Percentiles rank a stretch among this genome's conserved stretches.
phyloP scores from a whole-genome alignment of 2,113 vertebrate species.

The Acanthisitta chloris region DNA sequence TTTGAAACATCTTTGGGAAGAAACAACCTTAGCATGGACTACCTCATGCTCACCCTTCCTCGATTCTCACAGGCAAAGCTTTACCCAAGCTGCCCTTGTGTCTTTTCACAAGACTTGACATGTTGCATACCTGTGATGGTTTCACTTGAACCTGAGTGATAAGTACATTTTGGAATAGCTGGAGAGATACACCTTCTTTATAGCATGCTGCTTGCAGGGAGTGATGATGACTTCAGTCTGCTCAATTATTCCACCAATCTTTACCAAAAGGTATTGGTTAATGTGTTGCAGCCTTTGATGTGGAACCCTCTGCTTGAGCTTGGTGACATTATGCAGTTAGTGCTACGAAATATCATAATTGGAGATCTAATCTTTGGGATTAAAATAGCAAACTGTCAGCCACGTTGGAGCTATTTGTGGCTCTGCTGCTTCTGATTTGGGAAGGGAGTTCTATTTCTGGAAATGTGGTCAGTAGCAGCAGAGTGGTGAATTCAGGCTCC shows the following conservation, averaged over 20 bases:
- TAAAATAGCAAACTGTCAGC: conserved; percentile 8
- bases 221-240: neutral
- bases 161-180: neutral
- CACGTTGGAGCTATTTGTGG: conserved; percentile 4
- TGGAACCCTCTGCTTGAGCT: neutral
- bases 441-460: conserved; percentile 36
- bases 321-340: neutral
- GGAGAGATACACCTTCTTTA: neutral
- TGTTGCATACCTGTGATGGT: neutral
- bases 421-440: conserved; percentile 36
- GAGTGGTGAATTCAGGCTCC: neutral
- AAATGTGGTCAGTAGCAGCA: neutral
- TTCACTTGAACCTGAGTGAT: neutral
- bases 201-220: neutral
- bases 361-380: neutral
- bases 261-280: neutral
- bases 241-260: neutral
- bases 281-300: neutral
- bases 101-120: neutral
- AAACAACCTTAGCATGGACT: neutral
- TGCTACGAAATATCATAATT: neutral
- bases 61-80: neutral
- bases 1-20: neutral
- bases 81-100: neutral
- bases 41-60: neutral